Conservation (phyloP, 2,888 invertebrate genomes). For the Coremacera marginata region DNA sequence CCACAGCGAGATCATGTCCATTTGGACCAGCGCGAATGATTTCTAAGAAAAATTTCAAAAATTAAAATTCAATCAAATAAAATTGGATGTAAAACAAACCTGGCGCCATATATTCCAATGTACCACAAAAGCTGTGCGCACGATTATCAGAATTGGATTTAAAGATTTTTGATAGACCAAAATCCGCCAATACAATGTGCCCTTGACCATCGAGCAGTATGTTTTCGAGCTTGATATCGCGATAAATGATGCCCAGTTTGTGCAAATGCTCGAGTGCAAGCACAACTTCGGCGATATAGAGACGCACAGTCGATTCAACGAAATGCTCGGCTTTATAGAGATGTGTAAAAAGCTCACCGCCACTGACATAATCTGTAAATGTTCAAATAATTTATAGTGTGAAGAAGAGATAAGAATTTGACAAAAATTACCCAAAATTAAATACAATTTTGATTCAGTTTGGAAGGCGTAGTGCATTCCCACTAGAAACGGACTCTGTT, state of each 20-base stretch:
- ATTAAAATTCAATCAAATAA: not conserved
- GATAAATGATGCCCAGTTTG: slow-evolving; percentile 96
- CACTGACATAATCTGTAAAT: slow-evolving; percentile 92
- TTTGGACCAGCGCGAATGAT: slow-evolving; percentile 84
- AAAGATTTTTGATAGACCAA: slow-evolving; percentile 95
- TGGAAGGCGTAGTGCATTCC: slow-evolving; percentile 99
- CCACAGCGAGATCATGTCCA: slow-evolving; percentile 97
- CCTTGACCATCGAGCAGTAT: slow-evolving; percentile 94
- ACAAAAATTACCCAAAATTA: slow-evolving; percentile 85
- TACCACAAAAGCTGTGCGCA: slow-evolving; percentile 98
- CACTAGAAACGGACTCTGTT: slow-evolving; percentile 95
- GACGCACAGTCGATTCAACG: slow-evolving; percentile 87
- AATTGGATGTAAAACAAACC: slow-evolving; percentile 59
- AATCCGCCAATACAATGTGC: slow-evolving; percentile 96
- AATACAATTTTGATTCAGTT: slow-evolving; percentile 95
- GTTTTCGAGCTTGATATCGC: slow-evolving; percentile 98
- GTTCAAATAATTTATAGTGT: slow-evolving; percentile 9
- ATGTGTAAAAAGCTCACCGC: slow-evolving; percentile 97
- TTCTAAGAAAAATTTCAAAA: slow-evolving; percentile 65
- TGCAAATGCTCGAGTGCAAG: slow-evolving; percentile 95
- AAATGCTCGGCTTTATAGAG: slow-evolving; percentile 94
- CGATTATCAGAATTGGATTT: slow-evolving; percentile 77
- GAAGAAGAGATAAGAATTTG: not conserved
- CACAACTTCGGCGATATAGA: slow-evolving; percentile 97
- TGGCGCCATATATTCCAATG: slow-evolving; percentile 98